phyloP scores from a whole-genome alignment of 1,140 invertebrate genomes.

The Listronotus bonariensis region DNA sequence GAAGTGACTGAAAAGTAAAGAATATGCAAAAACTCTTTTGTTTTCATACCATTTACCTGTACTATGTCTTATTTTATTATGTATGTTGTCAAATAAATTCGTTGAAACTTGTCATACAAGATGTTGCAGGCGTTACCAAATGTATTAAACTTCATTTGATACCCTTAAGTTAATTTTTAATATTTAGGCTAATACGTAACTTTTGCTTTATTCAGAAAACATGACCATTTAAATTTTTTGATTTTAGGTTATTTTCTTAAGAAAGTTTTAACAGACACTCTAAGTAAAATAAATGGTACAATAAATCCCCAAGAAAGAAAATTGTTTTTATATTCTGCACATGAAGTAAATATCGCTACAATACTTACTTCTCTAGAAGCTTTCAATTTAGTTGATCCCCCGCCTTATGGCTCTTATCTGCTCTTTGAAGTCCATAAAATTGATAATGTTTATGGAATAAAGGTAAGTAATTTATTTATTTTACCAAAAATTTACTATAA shows the following conservation, averaged over 20 bases:
- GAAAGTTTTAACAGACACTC: conserved; percentile 9
- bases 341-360: conserved; percentile 13
- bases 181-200: too few species aligned
- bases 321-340: conserved; percentile 19
- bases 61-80: too few species aligned
- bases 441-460: conserved; percentile 20
- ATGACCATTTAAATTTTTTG: not conserved
- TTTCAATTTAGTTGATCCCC: not conserved
- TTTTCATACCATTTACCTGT: too few species aligned
- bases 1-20: too few species aligned
- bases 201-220: too few species aligned
- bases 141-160: too few species aligned
- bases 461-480: conserved; percentile 9
- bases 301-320: conserved; percentile 1
- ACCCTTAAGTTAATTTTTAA: too few species aligned
- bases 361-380: conserved; percentile 2
- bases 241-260: conserved; percentile 22
- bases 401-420: conserved; percentile 20
- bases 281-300: conserved; percentile 15
- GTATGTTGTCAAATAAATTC: too few species aligned
- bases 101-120: too few species aligned
- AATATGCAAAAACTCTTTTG: too few species aligned
- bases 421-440: conserved; percentile 21
- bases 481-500: too few species aligned
- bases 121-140: too few species aligned